These are phyloP conservation scores for Cyclura pinguis DNA, from an alignment of 2,797 vertebrate species.

Conservation along the genomic window DNA sequence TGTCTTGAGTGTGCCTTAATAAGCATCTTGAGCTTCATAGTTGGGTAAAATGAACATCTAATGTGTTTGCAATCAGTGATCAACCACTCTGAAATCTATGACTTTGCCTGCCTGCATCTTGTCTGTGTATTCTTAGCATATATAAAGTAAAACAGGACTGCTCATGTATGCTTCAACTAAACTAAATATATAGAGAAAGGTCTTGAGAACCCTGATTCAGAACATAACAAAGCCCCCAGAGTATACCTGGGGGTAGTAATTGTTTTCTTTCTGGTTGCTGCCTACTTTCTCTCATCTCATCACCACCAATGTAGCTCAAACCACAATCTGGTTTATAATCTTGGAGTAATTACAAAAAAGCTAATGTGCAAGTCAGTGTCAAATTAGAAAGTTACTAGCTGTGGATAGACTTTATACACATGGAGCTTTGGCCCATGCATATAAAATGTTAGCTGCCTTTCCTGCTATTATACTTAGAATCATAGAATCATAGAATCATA, in stretches of 20 bases:
- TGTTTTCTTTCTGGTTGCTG: not conserved
- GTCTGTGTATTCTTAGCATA: not conserved
- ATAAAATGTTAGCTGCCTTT: too few species aligned
- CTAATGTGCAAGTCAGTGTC: not conserved
- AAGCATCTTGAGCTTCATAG: conserved; percentile 43
- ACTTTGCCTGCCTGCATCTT: conserved; percentile 48
- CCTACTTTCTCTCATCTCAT: not conserved
- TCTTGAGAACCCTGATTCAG: not conserved
- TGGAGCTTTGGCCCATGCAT: too few species aligned
- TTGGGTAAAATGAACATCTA: conserved; percentile 63
- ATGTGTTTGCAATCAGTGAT: conserved; percentile 56
- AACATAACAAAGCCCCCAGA: not conserved
- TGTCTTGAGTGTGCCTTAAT: conserved; percentile 64
- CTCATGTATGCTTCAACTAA: conserved; percentile 35
- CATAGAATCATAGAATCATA: too few species aligned
- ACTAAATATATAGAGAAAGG: not conserved
- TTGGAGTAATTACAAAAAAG: not conserved
- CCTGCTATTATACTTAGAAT: too few species aligned
- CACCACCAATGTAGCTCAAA: not conserved
- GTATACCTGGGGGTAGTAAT: not conserved
- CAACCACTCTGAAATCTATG: conserved; percentile 30
- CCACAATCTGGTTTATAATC: not conserved
- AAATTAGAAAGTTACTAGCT: not conserved
- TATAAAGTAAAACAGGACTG: not conserved
- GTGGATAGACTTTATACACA: too few species aligned